A percentile compares a stretch with the other conserved stretches of the same genome.
phyloP scores from a whole-genome alignment of 1,140 invertebrate genomes.

The Popillia japonica region DNA sequence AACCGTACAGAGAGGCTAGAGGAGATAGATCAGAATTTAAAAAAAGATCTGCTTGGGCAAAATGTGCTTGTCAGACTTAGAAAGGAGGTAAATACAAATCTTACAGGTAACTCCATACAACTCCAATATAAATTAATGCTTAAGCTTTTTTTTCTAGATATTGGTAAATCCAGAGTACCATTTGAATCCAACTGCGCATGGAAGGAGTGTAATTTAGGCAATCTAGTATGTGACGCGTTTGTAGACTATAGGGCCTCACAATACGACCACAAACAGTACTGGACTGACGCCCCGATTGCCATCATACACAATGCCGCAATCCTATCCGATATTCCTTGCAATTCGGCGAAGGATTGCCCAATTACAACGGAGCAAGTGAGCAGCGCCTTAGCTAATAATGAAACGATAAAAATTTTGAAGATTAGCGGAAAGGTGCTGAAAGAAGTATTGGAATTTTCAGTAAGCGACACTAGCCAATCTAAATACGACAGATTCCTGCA shows the following conservation, averaged over 20 bases:
- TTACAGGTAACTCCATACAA: too few relatives aligned
- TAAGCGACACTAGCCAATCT: not conserved
- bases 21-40: too few relatives aligned
- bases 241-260: not conserved
- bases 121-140: too few relatives aligned
- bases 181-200: too few relatives aligned
- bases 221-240: not conserved
- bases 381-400: not conserved
- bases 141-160: too few relatives aligned
- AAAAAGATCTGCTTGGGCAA: too few relatives aligned
- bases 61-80: too few relatives aligned
- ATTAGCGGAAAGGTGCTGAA: not conserved
- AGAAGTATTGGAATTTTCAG: not conserved
- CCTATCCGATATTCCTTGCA: too few relatives aligned
- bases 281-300: not conserved
- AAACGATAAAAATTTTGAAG: not conserved
- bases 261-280: not conserved
- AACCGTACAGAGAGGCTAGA: too few relatives aligned
- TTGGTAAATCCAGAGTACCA: too few relatives aligned
- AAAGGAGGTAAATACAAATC: too few relatives aligned
- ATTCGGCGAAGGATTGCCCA: not conserved
- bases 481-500: not conserved
- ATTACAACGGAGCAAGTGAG: not conserved
- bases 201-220: too few relatives aligned
- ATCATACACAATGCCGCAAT: not conserved